phyloP scores from a whole-genome alignment of 2,113 vertebrate species.

The Carassius auratus region DNA sequence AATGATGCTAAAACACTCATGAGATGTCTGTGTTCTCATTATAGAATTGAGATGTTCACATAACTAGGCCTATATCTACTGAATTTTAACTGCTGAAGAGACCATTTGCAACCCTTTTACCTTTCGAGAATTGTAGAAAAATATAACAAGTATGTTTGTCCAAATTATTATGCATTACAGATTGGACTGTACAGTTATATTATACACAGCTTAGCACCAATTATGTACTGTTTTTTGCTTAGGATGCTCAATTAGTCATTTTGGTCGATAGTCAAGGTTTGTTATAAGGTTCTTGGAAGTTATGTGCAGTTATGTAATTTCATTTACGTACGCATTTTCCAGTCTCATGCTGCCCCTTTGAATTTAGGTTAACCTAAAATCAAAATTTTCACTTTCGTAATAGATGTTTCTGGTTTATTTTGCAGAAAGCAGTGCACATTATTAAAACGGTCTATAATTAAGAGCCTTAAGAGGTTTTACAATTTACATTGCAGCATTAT shows the following conservation, averaged over 20 bases:
- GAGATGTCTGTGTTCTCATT: not conserved
- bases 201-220: not conserved
- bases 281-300: not conserved
- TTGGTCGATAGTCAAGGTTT: not conserved
- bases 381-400: not conserved
- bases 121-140: not conserved
- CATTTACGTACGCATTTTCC: not conserved
- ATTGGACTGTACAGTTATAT: not conserved
- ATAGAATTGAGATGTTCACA: not conserved
- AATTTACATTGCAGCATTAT: not conserved
- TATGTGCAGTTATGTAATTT: not conserved
- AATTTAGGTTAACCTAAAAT: not conserved
- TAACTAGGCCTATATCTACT: not conserved
- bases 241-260: not conserved
- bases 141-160: not conserved
- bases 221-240: not conserved
- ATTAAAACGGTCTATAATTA: not conserved
- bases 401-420: not conserved
- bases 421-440: not conserved
- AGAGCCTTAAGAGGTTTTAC: not conserved
- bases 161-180: not conserved
- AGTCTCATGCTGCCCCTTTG: not conserved
- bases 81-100: not conserved
- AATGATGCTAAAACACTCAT: constrained; percentile 4
- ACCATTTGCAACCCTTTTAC: not conserved